Base-by-base conservation (phyloP, 2,888 invertebrate species). In the Xestia ashworthii region DNA sequence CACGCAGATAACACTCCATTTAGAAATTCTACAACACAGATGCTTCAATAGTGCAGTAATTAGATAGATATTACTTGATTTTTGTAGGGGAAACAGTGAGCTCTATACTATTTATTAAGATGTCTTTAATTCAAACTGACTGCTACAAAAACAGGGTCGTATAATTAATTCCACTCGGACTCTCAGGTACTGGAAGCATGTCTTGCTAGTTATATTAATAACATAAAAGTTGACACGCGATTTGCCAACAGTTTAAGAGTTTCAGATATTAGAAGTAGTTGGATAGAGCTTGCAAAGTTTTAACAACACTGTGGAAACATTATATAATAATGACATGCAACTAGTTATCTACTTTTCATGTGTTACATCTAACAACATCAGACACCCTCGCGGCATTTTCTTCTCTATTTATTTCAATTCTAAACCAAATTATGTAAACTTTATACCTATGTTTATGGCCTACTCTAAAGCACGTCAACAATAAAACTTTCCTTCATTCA, bases 401-500 rank as follows among this genome's bases (percentile, higher is more conserved):
- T 55, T 71, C 60, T 81, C 67, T 78, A 77, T 78, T 74, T 70
- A 83, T 72, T 76, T 71, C 32, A 82, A 48, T 74, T 76, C 58
- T 67, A 79, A 84, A 84, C 75, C 82, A 76, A 84, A 82, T 76
- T 65, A 85, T 78, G 78, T 85, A 82, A 82, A 70, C 82, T 90
- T 90, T 89, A 90, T 88, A 90, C 80, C 91, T 88, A 86, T 81
- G 46, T 89, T 88, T 91, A 89, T 87, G 84, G 84, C 90, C 90
- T 91, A 92, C 81, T 84, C 90, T 92, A 91, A 91, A 88, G 91
- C 88, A 91, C 91, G 89, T 89, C 90, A 93, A 92, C 91, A 91
- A 92, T 90, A 91, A 88, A 90, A 89, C 88, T 82, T 88, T 73
- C 81, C 78, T 87, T 83, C 76, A 87, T 87, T 88, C 85, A 90